Base-by-base conservation (phyloP, 1,140 invertebrate genomes). In the Pseudachorutes palmiensis region DNA sequence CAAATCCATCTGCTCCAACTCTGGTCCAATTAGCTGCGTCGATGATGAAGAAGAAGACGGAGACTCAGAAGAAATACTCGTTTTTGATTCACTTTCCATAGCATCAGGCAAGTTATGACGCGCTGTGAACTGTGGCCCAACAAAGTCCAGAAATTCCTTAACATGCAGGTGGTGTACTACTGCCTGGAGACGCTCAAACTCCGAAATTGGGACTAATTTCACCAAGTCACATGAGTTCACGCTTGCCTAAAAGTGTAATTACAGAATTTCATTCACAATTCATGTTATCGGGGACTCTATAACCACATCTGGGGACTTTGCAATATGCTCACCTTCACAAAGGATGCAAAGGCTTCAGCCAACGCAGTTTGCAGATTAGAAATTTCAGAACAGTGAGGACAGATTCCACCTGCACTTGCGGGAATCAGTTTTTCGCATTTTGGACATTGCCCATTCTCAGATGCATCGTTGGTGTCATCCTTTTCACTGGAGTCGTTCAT, bases 111-210 rank as follows among this genome's bases (percentile, higher is more conserved):
- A 67, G 1, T 45, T n/a, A 28, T 33, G 41, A 26, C 57, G 64
- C 0, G 64, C 61, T 74, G 75, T 22, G 72, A 70, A 62, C 70
- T 72, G 62, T 74, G 76, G 63, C 76, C 78, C 65, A 73, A 76
- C 24, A 65, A 70, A 55, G 65, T 74, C 72, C 0, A 71, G 63
- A 0, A 71, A 24, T 60, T 76, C 77, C 59, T 79, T 78, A 1
- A 80, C 72, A 48, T 81, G 78, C 33, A 79, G 78, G 61, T 80
- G 78, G 69, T 84, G 81, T 2, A 87, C 75, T 1, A 86, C 77
- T 58, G 74, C 78, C 59, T 82, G 76, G 9, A 81, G 80, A n/a
- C 85, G 76, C 75, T 86, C 84, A 59, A 85, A 71, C 64, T 84
- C 82, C 1, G 76, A 76, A 1, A 82, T 57, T 49, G 74, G 79